A percentile compares a stretch with the other conserved stretches of the same genome.
Evolutionary conservation across 2,797 vertebrate genomes (phyloP).

Genomic region (Eurystomus glaucurus): DNA sequence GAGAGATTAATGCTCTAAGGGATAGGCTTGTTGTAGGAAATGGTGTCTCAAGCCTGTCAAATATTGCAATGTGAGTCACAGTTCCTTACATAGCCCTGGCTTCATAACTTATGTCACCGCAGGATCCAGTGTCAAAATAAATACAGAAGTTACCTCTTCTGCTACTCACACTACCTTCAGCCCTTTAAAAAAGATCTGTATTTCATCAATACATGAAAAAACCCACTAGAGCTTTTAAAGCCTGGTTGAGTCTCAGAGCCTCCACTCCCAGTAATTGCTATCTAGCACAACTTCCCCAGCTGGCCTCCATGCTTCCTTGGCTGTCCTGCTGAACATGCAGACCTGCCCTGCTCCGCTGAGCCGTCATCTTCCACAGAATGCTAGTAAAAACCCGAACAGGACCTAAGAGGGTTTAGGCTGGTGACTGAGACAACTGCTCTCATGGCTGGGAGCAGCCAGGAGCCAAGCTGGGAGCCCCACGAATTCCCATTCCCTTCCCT

Average conservation of each 20-base stretch:
- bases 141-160: neutral
- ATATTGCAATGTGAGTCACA: neutral
- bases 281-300: neutral
- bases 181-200: neutral
- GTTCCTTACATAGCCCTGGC: neutral
- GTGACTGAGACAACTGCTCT: neutral
- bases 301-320: rapidly evolving
- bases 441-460: neutral
- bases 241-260: neutral
- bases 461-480: neutral
- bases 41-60: neutral
- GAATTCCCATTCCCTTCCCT: neutral
- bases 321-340: neutral
- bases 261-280: rapidly evolving
- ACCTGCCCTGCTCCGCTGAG: slow-evolving; percentile 1
- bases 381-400: neutral
- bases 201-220: neutral
- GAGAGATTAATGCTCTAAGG: neutral
- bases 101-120: rapidly evolving
- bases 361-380: neutral
- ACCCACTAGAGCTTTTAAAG: neutral
- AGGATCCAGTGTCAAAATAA: slow-evolving; percentile 25
- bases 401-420: neutral
- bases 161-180: neutral
- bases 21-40: neutral